Percentiles rank a stretch among this genome's conserved stretches.
These are phyloP conservation scores for Aphaenogaster rudis DNA, from an alignment of 1,140 invertebrate species.

Conservation along the genomic window DNA sequence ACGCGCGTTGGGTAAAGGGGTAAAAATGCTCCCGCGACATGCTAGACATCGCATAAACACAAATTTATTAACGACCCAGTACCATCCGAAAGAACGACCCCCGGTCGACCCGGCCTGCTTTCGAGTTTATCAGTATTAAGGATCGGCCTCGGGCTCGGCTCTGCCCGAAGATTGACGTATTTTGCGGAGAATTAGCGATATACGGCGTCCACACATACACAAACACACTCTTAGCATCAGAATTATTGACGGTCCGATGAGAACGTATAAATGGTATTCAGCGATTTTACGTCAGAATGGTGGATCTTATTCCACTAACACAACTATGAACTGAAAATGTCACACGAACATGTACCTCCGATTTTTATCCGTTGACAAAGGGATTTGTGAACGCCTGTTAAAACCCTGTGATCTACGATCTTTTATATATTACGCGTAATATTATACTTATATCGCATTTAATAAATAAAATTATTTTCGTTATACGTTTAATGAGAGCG, in stretches of 20 bases:
- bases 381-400: neutral
- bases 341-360: neutral
- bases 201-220: neutral
- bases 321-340: neutral
- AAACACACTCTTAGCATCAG: neutral
- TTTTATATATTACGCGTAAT: neutral
- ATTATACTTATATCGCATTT: neutral
- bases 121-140: conserved; percentile 76
- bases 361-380: neutral
- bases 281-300: neutral
- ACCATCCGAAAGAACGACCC: conserved; percentile 48
- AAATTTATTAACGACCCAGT: conserved; percentile 78
- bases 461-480: neutral
- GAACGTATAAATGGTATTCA: neutral
- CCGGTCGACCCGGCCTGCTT: conserved; percentile 48
- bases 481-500: neutral
- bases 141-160: conserved; percentile 23
- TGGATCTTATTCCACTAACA: neutral
- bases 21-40: conserved; percentile 72
- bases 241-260: conserved; percentile 19
- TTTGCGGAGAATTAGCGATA: conserved; percentile 64
- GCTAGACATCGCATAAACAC: conserved; percentile 73
- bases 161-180: conserved; percentile 4
- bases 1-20: conserved; percentile 38
- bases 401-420: neutral